Base-by-base conservation (phyloP, 2,113 vertebrate genomes). In the Brachyhypopomus occidentalis region DNA sequence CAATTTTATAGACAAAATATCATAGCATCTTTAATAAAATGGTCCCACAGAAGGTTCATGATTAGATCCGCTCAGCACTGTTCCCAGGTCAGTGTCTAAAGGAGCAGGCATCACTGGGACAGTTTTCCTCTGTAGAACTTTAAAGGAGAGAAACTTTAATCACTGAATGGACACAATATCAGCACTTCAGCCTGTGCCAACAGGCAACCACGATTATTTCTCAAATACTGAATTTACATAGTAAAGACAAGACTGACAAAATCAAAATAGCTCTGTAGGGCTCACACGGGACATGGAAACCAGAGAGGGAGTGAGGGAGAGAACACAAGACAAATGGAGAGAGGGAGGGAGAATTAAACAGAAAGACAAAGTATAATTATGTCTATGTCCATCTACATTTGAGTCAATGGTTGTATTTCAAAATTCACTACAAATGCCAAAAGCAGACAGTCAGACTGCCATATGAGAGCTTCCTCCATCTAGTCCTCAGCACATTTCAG, bases 241-340 rank as follows among this genome's bases (percentile, higher is more conserved):
- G 5, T 62, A 34, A 60, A 16, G 56, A 60, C 23, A 22, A 17
- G 2, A 74, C 25, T 20, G 55, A 78, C 56, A 72, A 55, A 70
- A 27, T 70, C 63, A 70, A 73, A 69, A 52, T 19, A 30, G 30
- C 30, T 63, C 56, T 41, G 17, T 23, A 80, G 25, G 6, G 79
- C 82, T 36, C 72, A 81, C 72, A 56, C 59, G 75, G 34, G 48
- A 22, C 66, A 83, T 80, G 78, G 30, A 59, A 69, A 36, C 19
- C 3, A 48, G 55, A 62, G 45, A 72, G 77, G 82, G 48, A 36
- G 77, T 12, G 25, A 56, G 20, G 55, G 17, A 17, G 19, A 55
- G 19, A 16, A 30, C 30, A 30, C 30, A 30, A 30, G 3, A 30
- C 30, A 30, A 30, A 30, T 30, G 30, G 27, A 77, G 25, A 16